Percentiles rank a stretch among this genome's conserved stretches.
Evolutionary conservation across 37 sponge, comb jelly and placozoan species (phyloP).

Genomic region (Crambe crambe): DNA sequence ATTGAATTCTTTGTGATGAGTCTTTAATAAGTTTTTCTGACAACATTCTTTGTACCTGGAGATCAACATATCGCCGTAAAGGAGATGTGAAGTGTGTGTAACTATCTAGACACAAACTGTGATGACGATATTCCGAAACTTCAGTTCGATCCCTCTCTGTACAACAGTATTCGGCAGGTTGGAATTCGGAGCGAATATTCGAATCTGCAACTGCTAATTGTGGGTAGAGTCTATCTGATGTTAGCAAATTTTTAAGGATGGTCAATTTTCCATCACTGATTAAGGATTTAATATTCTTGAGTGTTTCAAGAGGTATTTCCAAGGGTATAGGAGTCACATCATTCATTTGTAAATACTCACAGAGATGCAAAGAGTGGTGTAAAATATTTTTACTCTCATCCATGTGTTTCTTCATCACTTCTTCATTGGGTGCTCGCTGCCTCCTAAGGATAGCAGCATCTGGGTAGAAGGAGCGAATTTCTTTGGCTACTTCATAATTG

Average conservation of each 20-base stretch:
- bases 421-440: constrained; percentile 35
- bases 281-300: neutral
- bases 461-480: too few species aligned
- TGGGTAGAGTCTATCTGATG: constrained; percentile 27
- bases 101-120: constrained; percentile 15
- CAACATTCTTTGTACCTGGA: constrained; percentile 52
- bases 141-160: constrained; percentile 14
- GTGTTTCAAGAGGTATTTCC: neutral
- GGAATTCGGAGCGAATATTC: neutral
- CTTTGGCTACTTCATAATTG: constrained; percentile 37
- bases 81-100: constrained; percentile 83
- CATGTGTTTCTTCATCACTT: neutral
- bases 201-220: constrained; percentile 31
- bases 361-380: constrained; percentile 3
- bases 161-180: constrained; percentile 42
- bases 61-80: constrained; percentile 63
- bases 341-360: neutral
- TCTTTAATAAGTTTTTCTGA: neutral
- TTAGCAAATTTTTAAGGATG: constrained; percentile 8
- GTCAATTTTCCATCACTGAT: neutral
- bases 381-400: neutral
- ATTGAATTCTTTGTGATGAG: neutral
- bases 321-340: neutral
- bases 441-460: too few species aligned
- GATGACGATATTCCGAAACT: constrained; percentile 16